Evolutionary conservation across 2,113 vertebrate species (phyloP).

Genomic region (Lamprologus sp.): DNA sequence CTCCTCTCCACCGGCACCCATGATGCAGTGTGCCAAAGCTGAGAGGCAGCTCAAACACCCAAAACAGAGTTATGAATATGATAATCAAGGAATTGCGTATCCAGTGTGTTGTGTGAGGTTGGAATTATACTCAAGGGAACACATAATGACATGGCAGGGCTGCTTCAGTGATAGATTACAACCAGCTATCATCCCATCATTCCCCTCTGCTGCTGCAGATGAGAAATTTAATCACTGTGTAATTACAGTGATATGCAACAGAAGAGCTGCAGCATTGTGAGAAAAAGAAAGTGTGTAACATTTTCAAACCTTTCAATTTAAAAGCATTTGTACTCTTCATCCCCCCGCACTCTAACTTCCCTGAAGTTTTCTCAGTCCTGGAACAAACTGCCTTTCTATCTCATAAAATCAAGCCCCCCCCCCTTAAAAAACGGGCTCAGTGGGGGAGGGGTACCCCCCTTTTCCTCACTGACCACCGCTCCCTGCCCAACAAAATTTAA

Average conservation of each 20-base stretch:
- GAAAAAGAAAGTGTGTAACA: background rate
- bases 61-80: slow-evolving; percentile 44
- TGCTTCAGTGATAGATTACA: background rate
- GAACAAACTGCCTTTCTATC: background rate
- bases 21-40: background rate
- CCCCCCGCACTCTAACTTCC: background rate
- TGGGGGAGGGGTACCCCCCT: slow-evolving; percentile 1
- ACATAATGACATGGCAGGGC: background rate
- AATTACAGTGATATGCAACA: background rate
- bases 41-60: background rate
- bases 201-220: background rate
- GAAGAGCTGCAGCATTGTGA: background rate
- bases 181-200: background rate
- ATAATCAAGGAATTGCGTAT: slow-evolving; percentile 7
- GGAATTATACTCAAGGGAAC: slow-evolving; percentile 4
- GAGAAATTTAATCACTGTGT: background rate
- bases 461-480: background rate
- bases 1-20: background rate
- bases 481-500: background rate
- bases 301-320: background rate
- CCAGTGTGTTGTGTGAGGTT: slow-evolving; percentile 2
- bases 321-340: background rate
- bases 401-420: background rate
- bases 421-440: background rate
- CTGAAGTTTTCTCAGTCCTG: background rate